Evolutionary conservation across 2,113 vertebrate genomes (phyloP).

Genomic region (Cheilinus undulatus): DNA sequence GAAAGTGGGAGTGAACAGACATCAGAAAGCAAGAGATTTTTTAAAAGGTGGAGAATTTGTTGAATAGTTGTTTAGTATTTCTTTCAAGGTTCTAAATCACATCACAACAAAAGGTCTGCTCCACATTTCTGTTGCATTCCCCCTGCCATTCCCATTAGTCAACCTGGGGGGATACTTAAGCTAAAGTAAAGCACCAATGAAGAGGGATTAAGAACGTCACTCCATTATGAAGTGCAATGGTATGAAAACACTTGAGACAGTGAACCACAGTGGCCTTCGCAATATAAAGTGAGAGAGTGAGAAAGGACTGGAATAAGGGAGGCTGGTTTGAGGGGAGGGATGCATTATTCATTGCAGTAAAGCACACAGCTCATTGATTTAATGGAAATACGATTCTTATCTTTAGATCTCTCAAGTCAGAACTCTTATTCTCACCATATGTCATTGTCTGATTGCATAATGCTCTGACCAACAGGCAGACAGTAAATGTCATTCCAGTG

Average conservation of each 20-base stretch:
- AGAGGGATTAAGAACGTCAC: slow-evolving; percentile 62
- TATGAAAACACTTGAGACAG: slow-evolving; percentile 73
- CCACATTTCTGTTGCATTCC: slow-evolving; percentile 15
- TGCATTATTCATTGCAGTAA: slow-evolving; percentile 81
- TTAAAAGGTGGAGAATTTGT: slow-evolving; percentile 6
- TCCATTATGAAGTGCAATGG: slow-evolving; percentile 79
- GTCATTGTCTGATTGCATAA: slow-evolving; percentile 80
- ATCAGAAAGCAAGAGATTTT: slow-evolving; percentile 14
- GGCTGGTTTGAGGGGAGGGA: slow-evolving; percentile 49
- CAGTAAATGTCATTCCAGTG: slow-evolving; percentile 56
- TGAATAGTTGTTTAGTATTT: slow-evolving; percentile 25
- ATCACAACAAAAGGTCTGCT: slow-evolving; percentile 2
- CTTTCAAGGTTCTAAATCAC: slow-evolving; percentile 7
- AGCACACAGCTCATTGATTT: slow-evolving; percentile 80
- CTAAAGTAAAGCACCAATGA: slow-evolving; percentile 60
- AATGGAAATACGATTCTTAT: slow-evolving; percentile 83
- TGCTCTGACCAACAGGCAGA: slow-evolving; percentile 64
- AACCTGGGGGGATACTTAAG: slow-evolving; percentile 56
- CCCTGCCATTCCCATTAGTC: slow-evolving; percentile 50
- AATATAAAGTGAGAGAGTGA: slow-evolving; percentile 41
- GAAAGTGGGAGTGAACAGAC: slow-evolving; percentile 55
- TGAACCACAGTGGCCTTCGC: slow-evolving; percentile 33
- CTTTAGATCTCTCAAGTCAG: slow-evolving; percentile 80
- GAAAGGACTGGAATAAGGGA: slow-evolving; percentile 38
- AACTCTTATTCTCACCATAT: slow-evolving; percentile 72